phyloP scores from a whole-genome alignment of 2,797 vertebrate genomes.

The Tragopan temminckii region DNA sequence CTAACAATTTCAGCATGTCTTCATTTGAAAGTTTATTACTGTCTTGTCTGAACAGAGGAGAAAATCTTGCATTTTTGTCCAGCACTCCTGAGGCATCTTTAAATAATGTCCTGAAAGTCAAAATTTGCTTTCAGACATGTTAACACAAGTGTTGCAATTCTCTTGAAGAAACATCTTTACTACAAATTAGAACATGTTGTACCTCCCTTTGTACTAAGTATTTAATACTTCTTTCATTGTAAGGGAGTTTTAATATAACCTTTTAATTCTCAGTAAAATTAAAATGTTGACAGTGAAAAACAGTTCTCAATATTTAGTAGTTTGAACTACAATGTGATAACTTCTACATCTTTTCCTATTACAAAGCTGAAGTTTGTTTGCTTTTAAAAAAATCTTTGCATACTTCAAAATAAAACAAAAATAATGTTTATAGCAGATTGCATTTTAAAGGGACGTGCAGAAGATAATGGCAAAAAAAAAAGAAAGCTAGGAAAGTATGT shows the following conservation, averaged over 20 bases:
- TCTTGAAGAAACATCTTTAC: neutral
- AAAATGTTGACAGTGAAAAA: neutral
- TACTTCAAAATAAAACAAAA: neutral
- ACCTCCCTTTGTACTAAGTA: neutral
- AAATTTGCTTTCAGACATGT: slow-evolving; percentile 13
- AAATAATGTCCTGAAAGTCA: slow-evolving; percentile 89
- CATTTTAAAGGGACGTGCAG: neutral
- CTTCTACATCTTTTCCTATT: neutral
- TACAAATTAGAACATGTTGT: neutral
- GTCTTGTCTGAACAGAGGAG: slow-evolving; percentile 94
- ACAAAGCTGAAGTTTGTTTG: neutral
- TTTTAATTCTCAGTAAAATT: neutral
- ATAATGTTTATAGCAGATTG: neutral
- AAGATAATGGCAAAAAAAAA: neutral
- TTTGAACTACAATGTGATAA: neutral
- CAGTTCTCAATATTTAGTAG: neutral
- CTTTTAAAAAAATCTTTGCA: neutral
- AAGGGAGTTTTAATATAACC: slow-evolving; percentile 19
- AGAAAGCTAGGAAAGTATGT: neutral
- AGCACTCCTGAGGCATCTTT: slow-evolving; percentile 93
- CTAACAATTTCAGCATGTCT: slow-evolving; percentile 94
- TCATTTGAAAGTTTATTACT: slow-evolving; percentile 97
- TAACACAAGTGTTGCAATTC: neutral
- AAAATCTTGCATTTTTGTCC: slow-evolving; percentile 94
- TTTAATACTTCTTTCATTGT: neutral